Evolutionary conservation across 2,888 invertebrate species (phyloP).

Genomic region (Pteria penguin): DNA sequence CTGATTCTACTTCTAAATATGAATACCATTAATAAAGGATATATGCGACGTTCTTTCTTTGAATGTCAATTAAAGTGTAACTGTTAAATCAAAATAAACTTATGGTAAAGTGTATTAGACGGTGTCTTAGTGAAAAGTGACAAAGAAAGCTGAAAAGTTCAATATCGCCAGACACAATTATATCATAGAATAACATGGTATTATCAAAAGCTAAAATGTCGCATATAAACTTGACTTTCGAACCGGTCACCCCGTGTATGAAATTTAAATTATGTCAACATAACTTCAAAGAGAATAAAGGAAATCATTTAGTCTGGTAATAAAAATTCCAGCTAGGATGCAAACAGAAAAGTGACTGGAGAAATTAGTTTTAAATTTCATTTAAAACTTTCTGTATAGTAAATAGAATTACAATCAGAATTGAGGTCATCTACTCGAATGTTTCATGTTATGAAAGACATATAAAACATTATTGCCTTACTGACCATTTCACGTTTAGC

Average conservation of each 20-base stretch:
- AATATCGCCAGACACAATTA: conserved; percentile 24
- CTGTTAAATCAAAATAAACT: not conserved
- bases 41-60: not conserved
- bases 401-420: conserved; percentile 8
- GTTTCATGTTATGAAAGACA: no score
- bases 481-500: no score
- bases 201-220: conserved; percentile 25
- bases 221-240: conserved; percentile 21
- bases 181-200: conserved; percentile 19
- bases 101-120: not conserved
- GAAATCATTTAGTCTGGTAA: no score
- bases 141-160: not conserved
- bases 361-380: conserved; percentile 13
- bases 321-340: no score
- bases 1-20: conserved; percentile 7
- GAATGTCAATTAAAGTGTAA: not conserved
- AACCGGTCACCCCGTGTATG: conserved; percentile 17
- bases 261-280: conserved; percentile 9
- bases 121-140: no score
- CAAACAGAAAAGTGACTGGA: no score
- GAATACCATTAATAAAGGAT: conserved; percentile 6
- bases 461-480: no score
- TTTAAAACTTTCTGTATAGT: not conserved
- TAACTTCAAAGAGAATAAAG: no score
- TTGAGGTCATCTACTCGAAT: no score